Base-by-base conservation (phyloP, 1,140 invertebrate species). In the Drosophila kohkoa region DNA sequence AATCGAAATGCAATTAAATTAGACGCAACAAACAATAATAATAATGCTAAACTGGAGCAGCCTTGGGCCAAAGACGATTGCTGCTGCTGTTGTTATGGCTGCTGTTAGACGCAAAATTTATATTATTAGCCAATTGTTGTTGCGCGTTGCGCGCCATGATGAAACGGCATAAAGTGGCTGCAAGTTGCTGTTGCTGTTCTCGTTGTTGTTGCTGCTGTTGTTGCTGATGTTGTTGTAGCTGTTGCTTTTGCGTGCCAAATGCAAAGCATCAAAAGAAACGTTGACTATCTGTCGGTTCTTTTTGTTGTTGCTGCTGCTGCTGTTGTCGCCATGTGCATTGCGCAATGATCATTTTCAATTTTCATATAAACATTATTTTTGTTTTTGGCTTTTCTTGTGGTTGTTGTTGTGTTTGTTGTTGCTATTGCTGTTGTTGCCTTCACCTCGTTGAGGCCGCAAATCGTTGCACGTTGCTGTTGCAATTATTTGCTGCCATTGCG, bases 321-420 rank as follows among this genome's bases (percentile, higher is more conserved):
- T 71, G 59, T 69, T 71, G 73, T 72, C 62, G 66, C 52, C 49
- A 43, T 28, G 51, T 58, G 45, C 52, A 79, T 79, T 87, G 83
- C 77, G 77, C 85, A 88, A 88, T 88, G 82, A 87, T 83, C 83
- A 88, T 88, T 88, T 88, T 87, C 80, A 87, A 87, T 87, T 87
- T 87, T 87, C 83, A 87, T 87, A 87, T 88, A 87, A 83, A 88
- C 63, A 87, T 79, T 85, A 35, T 59, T 59, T 43, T 73, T 80
- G 66, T 57, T 57, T 57, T 57, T 57, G 35, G 32, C 35, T 57
- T 79, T 79, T 74, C 38, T 68, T 71, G 68, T 68, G 72, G 72
- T 52, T 52, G 48, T 69, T 35, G 54, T 6, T 43, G 57, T n/a
- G 45, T 60, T 8, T 64, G 41, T 15, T 28, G 64, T 38, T 45